Base-by-base conservation (phyloP, 2,113 vertebrate species). In the Rhinichthys klamathensis region DNA sequence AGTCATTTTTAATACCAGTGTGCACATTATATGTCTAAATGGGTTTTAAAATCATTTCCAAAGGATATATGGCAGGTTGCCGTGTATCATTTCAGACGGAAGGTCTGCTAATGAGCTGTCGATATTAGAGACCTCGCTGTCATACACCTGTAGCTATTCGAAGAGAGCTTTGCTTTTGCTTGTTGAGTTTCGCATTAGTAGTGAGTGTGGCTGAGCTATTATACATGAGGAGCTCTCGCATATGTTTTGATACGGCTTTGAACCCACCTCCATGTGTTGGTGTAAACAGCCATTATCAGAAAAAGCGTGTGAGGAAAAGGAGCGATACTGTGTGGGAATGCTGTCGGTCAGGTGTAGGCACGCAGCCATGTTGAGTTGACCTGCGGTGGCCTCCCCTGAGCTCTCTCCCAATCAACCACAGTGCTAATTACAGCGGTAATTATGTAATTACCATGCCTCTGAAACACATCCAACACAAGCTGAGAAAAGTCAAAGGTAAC, bases 341-440 rank as follows among this genome's bases (percentile, higher is more conserved):
- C 70, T 41, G 86, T 89, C 85, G 84, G 86, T 69, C 80, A 79
- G 80, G 79, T 78, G 85, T 75, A 82, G 70, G 85, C 87, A 87
- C 88, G 74, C 84, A 84, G 87, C 79, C 56, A 72, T 91, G 86
- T 91, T 88, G 90, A 89, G 86, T 81, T 80, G 84, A 85, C 86
- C 72, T 84, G 86, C 82, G 80, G 46, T 74, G 86, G 74, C 84
- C 77, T 63, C 84, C 89, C 84, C 85, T 63, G 78, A 88, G 90
- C 89, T 87, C 87, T 85, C 88, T 89, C 88, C 89, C 89, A 92
- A 90, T 94, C 90, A 91, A 90, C 90, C 90, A 89, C 87, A 91
- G 90, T 88, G 90, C 90, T 93, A 92, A 91, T 92, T 85, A 67
- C 88, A 80, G 83, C 77, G 87, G 91, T 95, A 93, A 94, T 94